Evolutionary conservation across 2,113 vertebrate species (phyloP), one percentile per base, ranked within the genome.

Genomic region (Passer domesticus): DNA sequence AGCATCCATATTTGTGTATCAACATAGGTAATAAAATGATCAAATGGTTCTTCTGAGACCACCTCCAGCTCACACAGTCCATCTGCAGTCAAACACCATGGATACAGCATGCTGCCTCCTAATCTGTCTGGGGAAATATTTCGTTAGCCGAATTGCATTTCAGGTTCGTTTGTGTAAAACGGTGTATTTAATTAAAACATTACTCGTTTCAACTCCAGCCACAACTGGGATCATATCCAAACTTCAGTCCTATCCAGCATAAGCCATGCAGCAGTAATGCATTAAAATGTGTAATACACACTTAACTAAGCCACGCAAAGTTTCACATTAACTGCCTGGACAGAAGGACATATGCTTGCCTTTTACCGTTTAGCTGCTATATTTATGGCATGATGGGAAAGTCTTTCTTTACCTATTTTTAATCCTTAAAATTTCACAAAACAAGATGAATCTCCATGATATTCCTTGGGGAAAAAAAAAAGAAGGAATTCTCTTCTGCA

Each of bases 11-110:
- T 96, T 95, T 97, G 91, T 96, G 87, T 97, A 96, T 97, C 94
- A 89, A 80, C 90, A 93, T n/a, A 96, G 87, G 94, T 93, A 95
- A 97, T 96, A 96, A 97, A 97, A 96, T 43, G 94, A 97, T 96
- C 92, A 89, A 97, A 96, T 85, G 63, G 30, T 85, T 93, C 97
- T 97, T 97, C 52, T 64, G 96, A 97, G 97, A 97, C 82, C 90
- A 74, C 81, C 80, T 93, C 83, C 60, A 70, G 70, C 91, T 93
- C 62, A 74, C 67, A 92, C 5, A 97, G 96, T 88, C 94, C 97
- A 96, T 97, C 96, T 98, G 96, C 59, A 96, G 67, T 72, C 87
- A 72, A 88, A 93, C 83, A 91, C 85, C 63, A 83, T 31, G 87
- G 88, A 96, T 97, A 74, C 44, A 92, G 75, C 82, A 86, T 33